Conservation (phyloP, 1,140 invertebrate genomes). For the Ectropis grisescens region DNA sequence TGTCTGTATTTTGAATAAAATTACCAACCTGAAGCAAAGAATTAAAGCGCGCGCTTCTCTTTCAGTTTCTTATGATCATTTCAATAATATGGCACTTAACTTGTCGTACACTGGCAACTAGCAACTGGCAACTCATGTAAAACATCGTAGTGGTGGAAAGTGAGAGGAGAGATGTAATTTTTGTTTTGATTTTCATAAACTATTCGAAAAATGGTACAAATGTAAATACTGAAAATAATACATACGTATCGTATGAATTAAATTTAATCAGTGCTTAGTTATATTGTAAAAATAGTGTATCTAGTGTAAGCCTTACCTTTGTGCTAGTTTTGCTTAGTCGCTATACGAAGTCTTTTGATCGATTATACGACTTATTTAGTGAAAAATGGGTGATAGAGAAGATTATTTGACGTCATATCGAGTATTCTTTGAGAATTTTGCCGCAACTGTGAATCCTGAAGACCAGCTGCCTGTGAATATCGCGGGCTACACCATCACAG, state of each 20-base stretch:
- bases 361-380: conserved; percentile 12
- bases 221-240: too few species aligned
- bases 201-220: too few species aligned
- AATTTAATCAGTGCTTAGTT: conserved; percentile 11
- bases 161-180: conserved; percentile 34
- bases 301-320: conserved; percentile 1
- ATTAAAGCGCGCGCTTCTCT: too few species aligned
- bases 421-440: conserved; percentile 79
- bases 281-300: too few species aligned
- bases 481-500: conserved; percentile 75
- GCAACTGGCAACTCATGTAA: too few species aligned
- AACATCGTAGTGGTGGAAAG: too few species aligned
- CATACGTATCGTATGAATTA: too few species aligned
- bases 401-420: conserved; percentile 78
- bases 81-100: too few species aligned
- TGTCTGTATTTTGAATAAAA: too few species aligned
- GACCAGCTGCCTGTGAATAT: conserved; percentile 83
- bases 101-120: too few species aligned
- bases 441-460: conserved; percentile 74
- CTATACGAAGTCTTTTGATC: conserved; percentile 36
- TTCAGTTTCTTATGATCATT: too few species aligned
- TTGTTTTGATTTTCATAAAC: conserved; percentile 44
- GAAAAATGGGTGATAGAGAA: conserved; percentile 66
- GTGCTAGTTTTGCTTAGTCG: conserved; percentile 8
- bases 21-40: too few species aligned